Evolutionary conservation across 64 coral and sea anemone genomes (phyloP), one percentile per base, ranked within the genome.

Genomic region (Pocillopora verrucosa): DNA sequence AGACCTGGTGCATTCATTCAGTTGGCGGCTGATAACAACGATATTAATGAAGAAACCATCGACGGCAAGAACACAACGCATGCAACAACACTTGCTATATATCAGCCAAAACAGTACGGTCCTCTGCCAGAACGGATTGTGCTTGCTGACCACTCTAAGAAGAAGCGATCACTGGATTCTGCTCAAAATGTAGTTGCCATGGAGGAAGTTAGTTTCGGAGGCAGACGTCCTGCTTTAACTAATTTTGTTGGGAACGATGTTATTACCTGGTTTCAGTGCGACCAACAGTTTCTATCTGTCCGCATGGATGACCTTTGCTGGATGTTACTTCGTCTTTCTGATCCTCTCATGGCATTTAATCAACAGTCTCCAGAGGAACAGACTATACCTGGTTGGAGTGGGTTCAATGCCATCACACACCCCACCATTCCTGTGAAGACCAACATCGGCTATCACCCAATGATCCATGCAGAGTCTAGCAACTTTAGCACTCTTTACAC

Each of bases 51-150:
- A 65, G 76, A 89, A n/a, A 76, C 86, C 60, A 87, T 60, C 9
- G 57, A 75, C 17, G 58, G 68, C 1, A 76, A 76, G n/a, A 80
- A 68, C 16, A 89, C 76, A n/a, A 89, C 75, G 51, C 88, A 80
- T 63, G 76, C 88, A 5, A 89, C 75, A 67, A 67, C 90, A 10
- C 9, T 30, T 91, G 90, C 60, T 10, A 26, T 91, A 75, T 86
- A 63, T 61, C 90, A 91, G 74, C 70, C 59, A 13, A 76, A 86
- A 70, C 90, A 85, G 67, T 91, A 84, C 56, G 89, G 80, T 20
- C 89, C 80, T 7, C 57, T 76, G 65, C 89, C 65, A 74, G n/a
- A 14, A 38, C 34, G 22, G 45, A 37, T 57, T 37, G 64, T 72
- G 13, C 70, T 19, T 15, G 72, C 79, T 61, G 80, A 74, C 13